Conservation (phyloP, 2,113 vertebrate genomes). For the Xiphophorus couchianus region DNA sequence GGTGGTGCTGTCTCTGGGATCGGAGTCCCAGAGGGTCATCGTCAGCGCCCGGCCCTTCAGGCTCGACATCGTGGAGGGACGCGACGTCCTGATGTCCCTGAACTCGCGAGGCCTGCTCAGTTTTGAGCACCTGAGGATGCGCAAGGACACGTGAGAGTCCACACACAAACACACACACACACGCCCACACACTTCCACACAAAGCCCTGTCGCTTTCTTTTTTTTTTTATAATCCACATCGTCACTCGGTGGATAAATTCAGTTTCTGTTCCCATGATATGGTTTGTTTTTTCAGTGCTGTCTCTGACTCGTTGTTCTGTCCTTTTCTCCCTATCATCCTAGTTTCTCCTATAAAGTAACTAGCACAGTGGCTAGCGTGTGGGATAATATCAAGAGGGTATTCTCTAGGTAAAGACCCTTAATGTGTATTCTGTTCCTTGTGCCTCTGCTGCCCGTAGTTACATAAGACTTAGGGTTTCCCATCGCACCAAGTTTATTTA, state of each 20-base stretch:
- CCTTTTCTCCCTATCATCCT: conserved; percentile 82
- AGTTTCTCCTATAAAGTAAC: conserved; percentile 96
- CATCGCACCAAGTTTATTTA: conserved; percentile 38
- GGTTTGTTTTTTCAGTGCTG: conserved; percentile 82
- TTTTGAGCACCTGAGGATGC: conserved; percentile 88
- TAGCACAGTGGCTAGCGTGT: conserved; percentile 93
- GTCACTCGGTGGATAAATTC: conserved; percentile 59
- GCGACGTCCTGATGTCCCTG: conserved; percentile 87
- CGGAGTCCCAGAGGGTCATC: conserved; percentile 84
- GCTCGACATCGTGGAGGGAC: conserved; percentile 87
- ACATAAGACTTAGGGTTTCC: conserved; percentile 37
- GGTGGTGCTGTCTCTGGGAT: conserved; percentile 84
- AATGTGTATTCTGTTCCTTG: conserved; percentile 78
- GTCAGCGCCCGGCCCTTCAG: conserved; percentile 88
- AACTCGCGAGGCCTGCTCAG: conserved; percentile 90
- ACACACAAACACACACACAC: conserved; percentile 51
- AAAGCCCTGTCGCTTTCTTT: conserved; percentile 25
- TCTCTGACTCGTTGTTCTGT: conserved; percentile 86
- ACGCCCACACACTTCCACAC: conserved; percentile 45
- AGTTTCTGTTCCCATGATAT: conserved; percentile 78
- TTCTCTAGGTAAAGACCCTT: conserved; percentile 93
- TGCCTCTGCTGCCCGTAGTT: conserved; percentile 68
- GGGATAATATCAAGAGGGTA: conserved; percentile 93
- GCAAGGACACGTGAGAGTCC: conserved; percentile 89
- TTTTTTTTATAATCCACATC: conserved; percentile 54